A percentile compares a stretch with the other conserved stretches of the same genome.
Evolutionary conservation across 2,113 vertebrate species (phyloP).

Genomic region (Passer domesticus): DNA sequence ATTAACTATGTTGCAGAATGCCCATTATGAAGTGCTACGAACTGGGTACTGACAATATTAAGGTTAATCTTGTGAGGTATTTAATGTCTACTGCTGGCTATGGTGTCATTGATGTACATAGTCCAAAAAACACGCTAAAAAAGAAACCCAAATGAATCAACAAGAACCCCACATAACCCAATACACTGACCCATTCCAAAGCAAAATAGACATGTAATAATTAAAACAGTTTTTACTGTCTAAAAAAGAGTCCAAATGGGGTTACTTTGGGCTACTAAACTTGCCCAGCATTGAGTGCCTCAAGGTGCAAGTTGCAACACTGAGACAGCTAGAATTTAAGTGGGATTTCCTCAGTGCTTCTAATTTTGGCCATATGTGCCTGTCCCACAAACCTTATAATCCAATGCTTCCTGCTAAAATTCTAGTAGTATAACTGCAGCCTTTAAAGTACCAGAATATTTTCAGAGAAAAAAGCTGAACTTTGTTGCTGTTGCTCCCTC

Average conservation of each 20-base stretch:
- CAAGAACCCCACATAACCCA: background rate
- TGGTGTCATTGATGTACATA: background rate
- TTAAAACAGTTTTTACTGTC: background rate
- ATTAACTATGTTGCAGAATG: background rate
- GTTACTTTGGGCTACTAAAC: background rate
- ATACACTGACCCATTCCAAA: background rate
- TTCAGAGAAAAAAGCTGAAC: background rate
- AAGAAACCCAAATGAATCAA: background rate
- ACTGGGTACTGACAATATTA: background rate
- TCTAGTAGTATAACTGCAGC: background rate
- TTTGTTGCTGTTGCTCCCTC: background rate
- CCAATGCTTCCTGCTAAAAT: background rate
- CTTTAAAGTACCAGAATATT: background rate
- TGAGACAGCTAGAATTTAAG: background rate
- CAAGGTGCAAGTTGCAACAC: background rate
- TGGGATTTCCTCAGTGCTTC: conserved; percentile 20
- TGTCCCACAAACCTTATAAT: conserved; percentile 3
- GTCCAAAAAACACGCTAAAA: background rate
- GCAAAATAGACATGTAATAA: background rate
- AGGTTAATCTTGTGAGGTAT: background rate
- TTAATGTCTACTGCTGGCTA: background rate
- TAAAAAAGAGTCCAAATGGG: background rate
- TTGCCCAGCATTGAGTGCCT: background rate
- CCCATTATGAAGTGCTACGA: background rate
- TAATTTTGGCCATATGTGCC: background rate